Percentiles rank a stretch among this genome's conserved stretches.
Evolutionary conservation across 2,113 vertebrate genomes (phyloP).

Genomic region (Amblyornis subalaris): DNA sequence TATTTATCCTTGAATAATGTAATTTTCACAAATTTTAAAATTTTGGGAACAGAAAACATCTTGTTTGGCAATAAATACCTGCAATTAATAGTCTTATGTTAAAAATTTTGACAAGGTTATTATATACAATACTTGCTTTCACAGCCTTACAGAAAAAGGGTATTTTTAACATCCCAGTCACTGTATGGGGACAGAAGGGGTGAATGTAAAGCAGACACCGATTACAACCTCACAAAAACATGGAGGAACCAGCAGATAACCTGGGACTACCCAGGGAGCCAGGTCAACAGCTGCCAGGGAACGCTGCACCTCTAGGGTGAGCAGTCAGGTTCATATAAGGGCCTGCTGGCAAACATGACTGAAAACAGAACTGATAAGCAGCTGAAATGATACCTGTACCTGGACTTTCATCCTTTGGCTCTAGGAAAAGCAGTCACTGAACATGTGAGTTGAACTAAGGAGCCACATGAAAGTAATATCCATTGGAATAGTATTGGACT

Average conservation of each 20-base stretch:
- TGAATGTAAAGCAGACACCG: background rate
- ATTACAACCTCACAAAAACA: background rate
- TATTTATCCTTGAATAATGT: background rate
- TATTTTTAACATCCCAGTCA: background rate
- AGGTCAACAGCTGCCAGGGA: background rate
- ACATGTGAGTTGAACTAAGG: background rate
- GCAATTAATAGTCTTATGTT: background rate
- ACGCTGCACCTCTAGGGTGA: background rate
- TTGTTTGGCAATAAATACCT: background rate
- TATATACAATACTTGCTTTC: background rate
- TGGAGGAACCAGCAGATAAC: background rate
- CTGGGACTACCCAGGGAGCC: background rate
- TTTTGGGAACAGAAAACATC: background rate
- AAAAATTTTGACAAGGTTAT: background rate
- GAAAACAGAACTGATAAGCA: background rate
- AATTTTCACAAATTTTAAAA: background rate
- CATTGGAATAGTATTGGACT: background rate
- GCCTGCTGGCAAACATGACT: conserved; percentile 11
- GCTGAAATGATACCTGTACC: background rate
- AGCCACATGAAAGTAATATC: background rate
- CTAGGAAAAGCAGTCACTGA: background rate
- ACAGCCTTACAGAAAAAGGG: background rate
- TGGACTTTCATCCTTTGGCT: conserved; percentile 46
- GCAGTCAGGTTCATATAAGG: background rate
- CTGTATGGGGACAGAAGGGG: background rate